phyloP scores from a whole-genome alignment of 1,140 invertebrate species.

The Bathynomus jamesi region DNA sequence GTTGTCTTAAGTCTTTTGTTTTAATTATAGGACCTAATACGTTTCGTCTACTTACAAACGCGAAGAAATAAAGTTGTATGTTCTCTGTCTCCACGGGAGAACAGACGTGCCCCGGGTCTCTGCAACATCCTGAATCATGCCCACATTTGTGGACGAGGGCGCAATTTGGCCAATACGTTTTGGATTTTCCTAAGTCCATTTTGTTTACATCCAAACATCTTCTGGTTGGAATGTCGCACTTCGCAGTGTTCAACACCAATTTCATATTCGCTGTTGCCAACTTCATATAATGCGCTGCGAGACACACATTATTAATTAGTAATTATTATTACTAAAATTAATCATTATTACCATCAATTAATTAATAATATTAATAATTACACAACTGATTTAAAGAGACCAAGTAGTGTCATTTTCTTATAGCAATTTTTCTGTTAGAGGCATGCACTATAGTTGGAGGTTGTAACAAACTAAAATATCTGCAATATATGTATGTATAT shows the following conservation, averaged over 20 bases:
- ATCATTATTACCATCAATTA: too few relatives aligned
- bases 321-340: too few relatives aligned
- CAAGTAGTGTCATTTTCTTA: too few relatives aligned
- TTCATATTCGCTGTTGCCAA: slow-evolving; percentile 11
- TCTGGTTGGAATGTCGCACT: background rate
- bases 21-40: too few relatives aligned
- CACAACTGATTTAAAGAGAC: too few relatives aligned
- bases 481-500: too few relatives aligned
- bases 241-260: slow-evolving; percentile 11
- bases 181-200: slow-evolving; percentile 3
- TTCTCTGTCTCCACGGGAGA: background rate
- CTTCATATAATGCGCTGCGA: slow-evolving; percentile 4
- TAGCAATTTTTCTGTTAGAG: too few relatives aligned
- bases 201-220: slow-evolving; percentile 7
- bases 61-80: background rate
- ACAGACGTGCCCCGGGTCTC: background rate
- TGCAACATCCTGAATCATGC: background rate
- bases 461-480: too few relatives aligned
- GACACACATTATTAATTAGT: background rate
- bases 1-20: too few relatives aligned
- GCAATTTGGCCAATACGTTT: slow-evolving; percentile 15
- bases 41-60: background rate
- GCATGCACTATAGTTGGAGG: too few relatives aligned
- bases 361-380: too few relatives aligned
- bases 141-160: background rate